phyloP scores from a whole-genome alignment of 2,888 invertebrate species.

The Acleris cristana region DNA sequence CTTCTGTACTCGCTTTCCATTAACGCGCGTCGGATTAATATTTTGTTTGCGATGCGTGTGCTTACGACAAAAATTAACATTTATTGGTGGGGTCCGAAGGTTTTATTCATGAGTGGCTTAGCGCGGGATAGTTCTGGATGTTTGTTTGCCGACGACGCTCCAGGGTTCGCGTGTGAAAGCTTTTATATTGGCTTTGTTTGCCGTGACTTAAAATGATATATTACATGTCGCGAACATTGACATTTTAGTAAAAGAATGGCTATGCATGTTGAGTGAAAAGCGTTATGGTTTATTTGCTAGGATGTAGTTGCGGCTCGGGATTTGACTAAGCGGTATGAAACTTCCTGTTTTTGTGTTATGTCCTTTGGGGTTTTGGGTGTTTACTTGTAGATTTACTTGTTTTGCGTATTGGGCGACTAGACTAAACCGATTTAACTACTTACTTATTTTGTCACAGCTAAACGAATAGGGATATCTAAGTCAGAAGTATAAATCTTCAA shows the following conservation, averaged over 20 bases:
- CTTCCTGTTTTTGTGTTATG: constrained; percentile 31
- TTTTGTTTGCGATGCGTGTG: constrained; percentile 80
- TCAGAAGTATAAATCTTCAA: too few relatives aligned
- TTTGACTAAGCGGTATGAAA: constrained; percentile 47
- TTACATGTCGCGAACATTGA: constrained; percentile 78
- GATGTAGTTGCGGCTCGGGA: constrained; percentile 45
- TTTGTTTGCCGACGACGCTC: constrained; percentile 76
- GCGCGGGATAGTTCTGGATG: constrained; percentile 76
- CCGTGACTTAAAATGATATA: constrained; percentile 81
- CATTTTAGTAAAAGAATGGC: constrained; percentile 71
- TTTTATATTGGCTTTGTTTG: constrained; percentile 78
- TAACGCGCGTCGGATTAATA: constrained; percentile 81
- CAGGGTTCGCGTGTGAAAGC: constrained; percentile 81
- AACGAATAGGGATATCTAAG: too few relatives aligned
- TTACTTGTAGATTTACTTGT: constrained; percentile 24
- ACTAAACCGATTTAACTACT: too few relatives aligned
- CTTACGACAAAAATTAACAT: constrained; percentile 82
- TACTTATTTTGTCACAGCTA: too few relatives aligned
- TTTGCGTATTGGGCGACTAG: constrained; percentile 4
- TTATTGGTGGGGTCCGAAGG: constrained; percentile 80
- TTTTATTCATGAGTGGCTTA: constrained; percentile 83
- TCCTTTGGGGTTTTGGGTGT: constrained; percentile 29
- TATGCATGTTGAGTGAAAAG: constrained; percentile 64
- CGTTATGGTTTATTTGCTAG: constrained; percentile 68
- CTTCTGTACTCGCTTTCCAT: constrained; percentile 80